Evolutionary conservation across 1,140 invertebrate genomes (phyloP), one percentile per base, ranked within the genome.

Genomic region (Octopus bimaculoides): DNA sequence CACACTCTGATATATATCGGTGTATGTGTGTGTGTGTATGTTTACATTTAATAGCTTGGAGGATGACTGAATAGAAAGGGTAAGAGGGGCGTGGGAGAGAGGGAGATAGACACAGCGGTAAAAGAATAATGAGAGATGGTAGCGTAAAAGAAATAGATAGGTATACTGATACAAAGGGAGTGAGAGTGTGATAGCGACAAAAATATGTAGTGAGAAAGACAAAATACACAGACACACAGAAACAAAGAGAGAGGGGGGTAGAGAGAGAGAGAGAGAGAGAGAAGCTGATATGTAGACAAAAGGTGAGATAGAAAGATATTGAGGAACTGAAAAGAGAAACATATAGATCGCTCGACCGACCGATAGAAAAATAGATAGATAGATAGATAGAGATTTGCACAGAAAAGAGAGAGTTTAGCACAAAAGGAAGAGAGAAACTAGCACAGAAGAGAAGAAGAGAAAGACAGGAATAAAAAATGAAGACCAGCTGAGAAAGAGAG

Each of bases 231-330:
- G 78, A 66, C 52, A 71, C 20, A 52, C 20, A 54, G 66, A 75
- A 80, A 75, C 54, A 69, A 77, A 80, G 79, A 66, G 52, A 77
- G 56, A 77, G 75, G 41, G 79, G n/a, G 74, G 6, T 52, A 69
- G 56, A 77, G 75, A 61, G 75, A 77, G 55, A 69, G 52, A 66
- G 79, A 77, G 52, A 73, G 75, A 56, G 61, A 77, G 56, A 71
- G 69, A 75, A 41, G 52, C 10, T 66, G 17, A 71, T 26, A 9
- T 53, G 26, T 26, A 9, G 69, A 17, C n/a, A 75, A n/a, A 79
- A 71, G 55, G 74, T 41, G 77, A 74, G 71, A 78, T 52, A 81
- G 69, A 81, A 41, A 56, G 74, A 55, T 41, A 81, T 66, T 17
- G 69, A 75, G 69, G 54, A 20, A 26, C 1, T 17, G 0, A 20